Percentiles rank a stretch among this genome's conserved stretches.
phyloP scores from a whole-genome alignment of 2,797 vertebrate species.

The Oceanodroma leucorhoa region DNA sequence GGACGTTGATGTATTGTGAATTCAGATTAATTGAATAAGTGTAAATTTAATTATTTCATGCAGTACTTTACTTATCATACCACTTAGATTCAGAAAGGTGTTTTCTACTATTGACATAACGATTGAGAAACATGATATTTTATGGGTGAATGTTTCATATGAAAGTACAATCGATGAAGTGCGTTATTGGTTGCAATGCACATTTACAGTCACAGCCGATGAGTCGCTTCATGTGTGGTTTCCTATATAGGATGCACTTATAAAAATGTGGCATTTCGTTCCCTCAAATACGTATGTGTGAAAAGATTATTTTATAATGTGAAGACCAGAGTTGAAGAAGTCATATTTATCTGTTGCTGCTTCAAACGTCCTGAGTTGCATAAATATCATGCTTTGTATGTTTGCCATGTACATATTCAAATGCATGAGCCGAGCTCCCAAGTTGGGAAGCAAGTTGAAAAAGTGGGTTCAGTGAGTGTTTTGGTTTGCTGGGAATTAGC shows the following conservation, averaged over 20 bases:
- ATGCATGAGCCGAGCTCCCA: not conserved
- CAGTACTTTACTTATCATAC: not conserved
- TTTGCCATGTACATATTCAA: not conserved
- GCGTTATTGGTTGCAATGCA: not conserved
- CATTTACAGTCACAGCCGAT: accelerated
- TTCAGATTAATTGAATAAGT: not conserved
- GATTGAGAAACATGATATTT: not conserved
- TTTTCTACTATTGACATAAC: not conserved
- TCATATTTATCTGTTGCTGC: not conserved
- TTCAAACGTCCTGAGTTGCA: not conserved
- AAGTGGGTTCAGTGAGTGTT: not conserved
- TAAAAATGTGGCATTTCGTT: not conserved
- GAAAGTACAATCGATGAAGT: not conserved
- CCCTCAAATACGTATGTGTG: accelerated
- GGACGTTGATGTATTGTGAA: not conserved
- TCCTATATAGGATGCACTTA: accelerated
- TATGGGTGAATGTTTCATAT: not conserved
- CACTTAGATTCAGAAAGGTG: not conserved
- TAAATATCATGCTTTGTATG: not conserved
- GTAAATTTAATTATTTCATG: not conserved
- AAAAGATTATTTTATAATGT: not conserved
- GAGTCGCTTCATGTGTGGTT: not conserved
- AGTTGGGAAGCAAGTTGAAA: accelerated
- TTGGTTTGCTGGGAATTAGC: not conserved
- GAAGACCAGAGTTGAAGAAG: not conserved